Percentiles rank a stretch among this genome's conserved stretches.
Evolutionary conservation across 2,888 invertebrate genomes (phyloP).

Genomic region (Andrena dorsata): DNA sequence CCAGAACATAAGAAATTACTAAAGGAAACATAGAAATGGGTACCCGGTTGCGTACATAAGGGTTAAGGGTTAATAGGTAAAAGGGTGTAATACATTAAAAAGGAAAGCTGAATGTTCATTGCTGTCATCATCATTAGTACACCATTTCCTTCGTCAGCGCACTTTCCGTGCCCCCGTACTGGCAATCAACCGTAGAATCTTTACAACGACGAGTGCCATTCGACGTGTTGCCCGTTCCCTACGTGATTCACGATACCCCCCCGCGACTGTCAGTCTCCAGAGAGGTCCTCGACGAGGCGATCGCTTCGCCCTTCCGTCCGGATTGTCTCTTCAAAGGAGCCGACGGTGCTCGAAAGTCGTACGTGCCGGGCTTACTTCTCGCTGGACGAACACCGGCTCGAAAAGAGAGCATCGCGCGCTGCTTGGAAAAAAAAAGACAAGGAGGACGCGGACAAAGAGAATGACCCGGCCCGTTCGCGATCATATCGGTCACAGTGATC

Average conservation of each 20-base stretch:
- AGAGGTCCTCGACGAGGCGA: slow-evolving; percentile 42
- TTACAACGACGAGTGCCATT: neutral
- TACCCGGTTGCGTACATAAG: too few relatives aligned
- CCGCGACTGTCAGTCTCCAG: neutral
- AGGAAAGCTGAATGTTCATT: too few relatives aligned
- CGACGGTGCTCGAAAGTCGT: slow-evolving; percentile 71
- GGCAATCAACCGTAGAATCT: too few relatives aligned
- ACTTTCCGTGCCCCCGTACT: too few relatives aligned
- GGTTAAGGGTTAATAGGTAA: too few relatives aligned
- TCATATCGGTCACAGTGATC: slow-evolving; percentile 77
- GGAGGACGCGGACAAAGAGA: slow-evolving; percentile 51
- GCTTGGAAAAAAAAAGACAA: neutral
- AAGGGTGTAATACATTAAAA: too few relatives aligned
- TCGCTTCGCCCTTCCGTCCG: slow-evolving; percentile 70
- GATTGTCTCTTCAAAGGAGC: slow-evolving; percentile 75
- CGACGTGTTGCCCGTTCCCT: neutral
- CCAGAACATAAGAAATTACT: too few relatives aligned
- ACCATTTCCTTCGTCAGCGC: too few relatives aligned
- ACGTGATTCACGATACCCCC: slow-evolving; percentile 3
- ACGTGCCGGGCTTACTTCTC: slow-evolving; percentile 70
- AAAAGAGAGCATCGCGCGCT: slow-evolving; percentile 17
- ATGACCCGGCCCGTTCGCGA: slow-evolving; percentile 64
- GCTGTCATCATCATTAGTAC: too few relatives aligned
- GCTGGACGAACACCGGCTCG: slow-evolving; percentile 44
- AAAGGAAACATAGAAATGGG: too few relatives aligned